phyloP scores from a whole-genome alignment of 2,797 vertebrate species.

The Tokudaia muenninki region DNA sequence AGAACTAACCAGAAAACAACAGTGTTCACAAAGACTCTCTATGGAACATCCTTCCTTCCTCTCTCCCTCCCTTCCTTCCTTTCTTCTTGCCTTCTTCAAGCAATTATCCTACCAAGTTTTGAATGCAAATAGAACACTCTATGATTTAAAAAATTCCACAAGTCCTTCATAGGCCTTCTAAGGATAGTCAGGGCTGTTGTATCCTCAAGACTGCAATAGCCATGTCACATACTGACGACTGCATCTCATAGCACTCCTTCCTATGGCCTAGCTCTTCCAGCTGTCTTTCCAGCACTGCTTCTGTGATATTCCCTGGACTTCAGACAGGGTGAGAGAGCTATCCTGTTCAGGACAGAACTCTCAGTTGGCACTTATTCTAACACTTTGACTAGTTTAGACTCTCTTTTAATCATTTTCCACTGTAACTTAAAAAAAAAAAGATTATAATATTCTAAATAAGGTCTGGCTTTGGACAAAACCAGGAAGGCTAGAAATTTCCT shows the following conservation, averaged over 20 bases:
- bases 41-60: not conserved
- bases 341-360: not conserved
- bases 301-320: not conserved
- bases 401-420: not conserved
- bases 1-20: not conserved
- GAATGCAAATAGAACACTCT: not conserved
- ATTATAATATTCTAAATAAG: not conserved
- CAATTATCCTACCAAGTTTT: slow-evolving; percentile 14
- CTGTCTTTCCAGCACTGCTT: not conserved
- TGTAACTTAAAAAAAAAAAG: too few species aligned
- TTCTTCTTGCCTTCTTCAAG: not conserved
- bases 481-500: not conserved
- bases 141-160: not conserved
- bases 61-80: not conserved
- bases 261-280: not conserved
- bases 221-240: not conserved
- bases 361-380: not conserved
- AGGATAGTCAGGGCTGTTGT: not conserved
- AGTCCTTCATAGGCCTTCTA: not conserved
- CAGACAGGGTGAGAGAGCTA: not conserved
- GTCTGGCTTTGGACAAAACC: slow-evolving; percentile 3
- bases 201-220: not conserved
- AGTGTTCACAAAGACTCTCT: slow-evolving; percentile 29
- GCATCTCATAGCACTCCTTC: not conserved
- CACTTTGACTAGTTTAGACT: not conserved